Evolutionary conservation across 1,140 invertebrate genomes (phyloP).

Genomic region (Acromyrmex charruanus): DNA sequence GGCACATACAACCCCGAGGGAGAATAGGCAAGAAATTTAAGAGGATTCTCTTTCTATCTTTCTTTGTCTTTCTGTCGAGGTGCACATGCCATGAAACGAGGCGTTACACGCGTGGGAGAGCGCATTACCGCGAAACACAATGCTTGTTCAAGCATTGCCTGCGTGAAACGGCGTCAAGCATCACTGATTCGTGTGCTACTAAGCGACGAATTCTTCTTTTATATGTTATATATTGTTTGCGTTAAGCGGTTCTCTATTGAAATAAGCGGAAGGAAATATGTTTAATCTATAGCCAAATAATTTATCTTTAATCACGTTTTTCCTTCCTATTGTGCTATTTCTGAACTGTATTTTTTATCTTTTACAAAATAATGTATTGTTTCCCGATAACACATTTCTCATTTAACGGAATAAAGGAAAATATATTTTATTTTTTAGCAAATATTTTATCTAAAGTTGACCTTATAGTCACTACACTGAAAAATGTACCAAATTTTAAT

Average conservation of each 20-base stretch:
- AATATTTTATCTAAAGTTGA: not conserved
- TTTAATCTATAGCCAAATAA: not conserved
- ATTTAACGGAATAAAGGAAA: not conserved
- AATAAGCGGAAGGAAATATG: not conserved
- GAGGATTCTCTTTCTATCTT: not conserved
- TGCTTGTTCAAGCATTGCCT: constrained; percentile 36
- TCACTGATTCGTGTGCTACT: constrained; percentile 35
- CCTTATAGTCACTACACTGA: not conserved
- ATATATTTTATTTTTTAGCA: not conserved
- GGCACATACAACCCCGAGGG: constrained; percentile 13
- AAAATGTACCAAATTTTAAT: too few relatives aligned
- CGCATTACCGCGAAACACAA: constrained; percentile 28
- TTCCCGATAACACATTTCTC: not conserved
- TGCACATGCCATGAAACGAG: constrained; percentile 45
- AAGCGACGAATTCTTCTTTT: constrained; percentile 34
- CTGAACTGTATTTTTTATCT: not conserved
- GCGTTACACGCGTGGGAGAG: constrained; percentile 62
- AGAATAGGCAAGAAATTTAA: constrained; percentile 59
- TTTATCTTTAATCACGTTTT: constrained; percentile 6
- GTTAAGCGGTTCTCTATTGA: not conserved
- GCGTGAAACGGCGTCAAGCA: constrained; percentile 5
- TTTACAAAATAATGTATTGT: not conserved
- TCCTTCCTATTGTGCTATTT: not conserved
- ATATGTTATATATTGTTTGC: not conserved
- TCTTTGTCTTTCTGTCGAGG: not conserved